phyloP scores from a whole-genome alignment of 2,888 invertebrate genomes.

The Drosophila formosana region DNA sequence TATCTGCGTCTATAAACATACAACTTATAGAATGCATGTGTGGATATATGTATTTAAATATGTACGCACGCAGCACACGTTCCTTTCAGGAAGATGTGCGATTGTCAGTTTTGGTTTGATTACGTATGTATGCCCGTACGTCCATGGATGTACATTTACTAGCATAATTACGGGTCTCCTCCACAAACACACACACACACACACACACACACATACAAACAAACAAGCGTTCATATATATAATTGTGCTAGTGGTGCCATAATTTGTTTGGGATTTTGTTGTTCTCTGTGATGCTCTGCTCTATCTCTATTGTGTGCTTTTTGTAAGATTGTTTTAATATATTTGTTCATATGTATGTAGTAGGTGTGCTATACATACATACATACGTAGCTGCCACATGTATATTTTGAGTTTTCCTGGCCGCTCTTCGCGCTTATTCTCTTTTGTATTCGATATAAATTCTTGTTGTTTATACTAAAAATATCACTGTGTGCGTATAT shows the following conservation, averaged over 20 bases:
- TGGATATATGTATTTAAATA: slow-evolving; percentile 3
- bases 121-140: slow-evolving; percentile 22
- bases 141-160: slow-evolving; percentile 4
- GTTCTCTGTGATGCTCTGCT: slow-evolving; percentile 49
- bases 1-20: slow-evolving; percentile 17
- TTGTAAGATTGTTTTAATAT: slow-evolving; percentile 61
- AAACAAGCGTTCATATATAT: slow-evolving; percentile 1
- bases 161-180: slow-evolving; percentile 1
- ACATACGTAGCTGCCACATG: slow-evolving; percentile 17
- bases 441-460: slow-evolving; percentile 53
- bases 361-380: slow-evolving; percentile 18
- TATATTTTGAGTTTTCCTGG: slow-evolving; percentile 36
- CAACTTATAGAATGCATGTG: slow-evolving; percentile 31
- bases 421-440: slow-evolving; percentile 38
- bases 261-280: slow-evolving; percentile 55
- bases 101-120: slow-evolving; percentile 31
- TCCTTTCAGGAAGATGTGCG: slow-evolving; percentile 34
- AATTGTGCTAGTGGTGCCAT: slow-evolving; percentile 46
- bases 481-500: slow-evolving; percentile 77
- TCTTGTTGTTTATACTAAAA: slow-evolving; percentile 82
- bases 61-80: slow-evolving; percentile 15
- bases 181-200: neutral
- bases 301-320: slow-evolving; percentile 42
- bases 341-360: slow-evolving; percentile 30
- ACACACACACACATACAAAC: no score